Evolutionary conservation across 2,888 invertebrate species (phyloP).

Genomic region (Uloborus plumipes): DNA sequence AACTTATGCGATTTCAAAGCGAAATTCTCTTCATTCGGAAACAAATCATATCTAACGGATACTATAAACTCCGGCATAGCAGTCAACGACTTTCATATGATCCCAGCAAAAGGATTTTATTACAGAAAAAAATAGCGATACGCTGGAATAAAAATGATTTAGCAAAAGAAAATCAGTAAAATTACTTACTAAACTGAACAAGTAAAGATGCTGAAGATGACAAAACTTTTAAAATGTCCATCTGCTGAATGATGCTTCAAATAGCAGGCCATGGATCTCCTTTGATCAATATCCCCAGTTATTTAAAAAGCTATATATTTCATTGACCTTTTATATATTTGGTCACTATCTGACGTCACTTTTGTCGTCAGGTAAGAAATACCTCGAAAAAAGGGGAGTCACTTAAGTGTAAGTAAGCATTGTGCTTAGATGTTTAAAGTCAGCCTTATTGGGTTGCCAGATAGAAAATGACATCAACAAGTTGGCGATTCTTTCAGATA

Average conservation of each 20-base stretch:
- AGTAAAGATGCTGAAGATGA: not conserved
- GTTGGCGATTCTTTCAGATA: constrained; percentile 9
- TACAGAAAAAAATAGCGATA: no score
- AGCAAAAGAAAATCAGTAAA: no score
- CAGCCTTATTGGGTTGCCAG: constrained; percentile 22
- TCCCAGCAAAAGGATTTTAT: no score
- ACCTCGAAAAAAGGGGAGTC: constrained; percentile 12
- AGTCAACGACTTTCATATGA: no score
- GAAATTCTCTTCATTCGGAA: no score
- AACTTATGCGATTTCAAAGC: no score
- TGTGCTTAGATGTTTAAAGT: constrained; percentile 6
- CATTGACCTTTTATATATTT: constrained; percentile 27
- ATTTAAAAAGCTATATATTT: constrained; percentile 7
- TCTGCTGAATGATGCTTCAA: not conserved
- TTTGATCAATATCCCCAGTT: constrained; percentile 1
- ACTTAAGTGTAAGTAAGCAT: constrained; percentile 15
- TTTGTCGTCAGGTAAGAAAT: constrained; percentile 19
- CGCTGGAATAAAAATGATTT: no score
- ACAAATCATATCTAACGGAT: no score
- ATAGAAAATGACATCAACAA: constrained; percentile 5
- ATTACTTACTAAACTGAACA: no score
- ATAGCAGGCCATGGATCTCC: constrained; percentile 12
- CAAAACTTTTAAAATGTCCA: not conserved
- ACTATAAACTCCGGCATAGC: no score
- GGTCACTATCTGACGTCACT: constrained; percentile 26